phyloP scores from a whole-genome alignment of 2,113 vertebrate species.

The Rhea pennata region DNA sequence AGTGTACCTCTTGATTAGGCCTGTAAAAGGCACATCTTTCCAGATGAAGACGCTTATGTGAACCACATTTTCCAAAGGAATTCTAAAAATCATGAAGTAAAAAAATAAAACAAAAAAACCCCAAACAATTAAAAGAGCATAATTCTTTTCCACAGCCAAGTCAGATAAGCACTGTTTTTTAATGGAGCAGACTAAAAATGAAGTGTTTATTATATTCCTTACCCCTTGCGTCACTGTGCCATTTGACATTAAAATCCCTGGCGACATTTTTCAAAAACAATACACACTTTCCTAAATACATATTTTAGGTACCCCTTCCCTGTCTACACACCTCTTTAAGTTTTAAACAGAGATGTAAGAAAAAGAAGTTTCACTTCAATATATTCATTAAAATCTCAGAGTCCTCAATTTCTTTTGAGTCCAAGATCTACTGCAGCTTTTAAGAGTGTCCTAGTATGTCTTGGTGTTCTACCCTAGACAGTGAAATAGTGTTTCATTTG shows the following conservation, averaged over 20 bases:
- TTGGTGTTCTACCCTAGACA: background rate
- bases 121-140: background rate
- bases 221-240: background rate
- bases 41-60: fast-evolving
- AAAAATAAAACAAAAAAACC: background rate
- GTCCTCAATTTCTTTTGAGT: fast-evolving
- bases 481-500: background rate
- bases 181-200: background rate
- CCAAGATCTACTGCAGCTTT: background rate
- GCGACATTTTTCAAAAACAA: background rate
- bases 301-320: background rate
- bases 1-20: background rate
- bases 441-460: too few species aligned
- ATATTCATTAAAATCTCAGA: background rate
- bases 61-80: background rate
- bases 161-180: background rate
- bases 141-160: background rate
- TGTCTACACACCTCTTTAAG: background rate
- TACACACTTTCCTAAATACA: background rate
- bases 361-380: background rate
- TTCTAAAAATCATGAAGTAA: background rate
- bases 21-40: background rate
- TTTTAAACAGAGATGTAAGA: background rate
- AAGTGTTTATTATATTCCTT: background rate
- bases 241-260: background rate